Percentiles rank a stretch among this genome's conserved stretches.
Conservation (phyloP, 2,888 invertebrate genomes). For the Steinernema hermaphroditum region DNA sequence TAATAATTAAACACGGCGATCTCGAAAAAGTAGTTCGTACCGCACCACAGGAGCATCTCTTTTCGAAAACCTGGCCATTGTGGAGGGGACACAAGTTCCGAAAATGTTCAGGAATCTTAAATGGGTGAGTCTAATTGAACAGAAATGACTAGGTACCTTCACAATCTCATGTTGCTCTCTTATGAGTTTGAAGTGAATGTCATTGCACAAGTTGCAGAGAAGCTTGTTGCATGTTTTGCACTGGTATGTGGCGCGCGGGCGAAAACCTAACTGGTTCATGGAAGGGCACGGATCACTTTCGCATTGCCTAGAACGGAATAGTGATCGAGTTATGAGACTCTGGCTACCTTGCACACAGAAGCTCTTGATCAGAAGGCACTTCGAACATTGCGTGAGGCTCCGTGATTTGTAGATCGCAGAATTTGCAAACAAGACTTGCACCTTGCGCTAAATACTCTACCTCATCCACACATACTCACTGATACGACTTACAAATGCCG, state of each 20-base stretch:
- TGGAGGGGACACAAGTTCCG: background rate
- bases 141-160: background rate
- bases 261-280: background rate
- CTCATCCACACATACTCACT: background rate
- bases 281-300: slow-evolving; percentile 2
- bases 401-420: background rate
- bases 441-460: slow-evolving; percentile 4
- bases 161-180: background rate
- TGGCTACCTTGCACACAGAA: background rate
- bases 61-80: background rate
- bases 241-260: background rate
- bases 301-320: background rate
- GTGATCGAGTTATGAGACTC: too few relatives aligned
- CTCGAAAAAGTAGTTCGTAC: background rate
- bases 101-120: background rate
- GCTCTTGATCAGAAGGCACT: background rate
- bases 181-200: background rate
- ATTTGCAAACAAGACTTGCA: background rate
- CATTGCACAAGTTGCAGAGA: slow-evolving; percentile 2
- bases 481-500: background rate
- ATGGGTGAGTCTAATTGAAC: background rate
- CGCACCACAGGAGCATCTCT: background rate
- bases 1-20: background rate
- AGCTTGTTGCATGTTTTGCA: slow-evolving; percentile 8
- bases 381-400: slow-evolving; percentile 1